phyloP scores from a whole-genome alignment of 2,113 vertebrate species.

The Picathartes gymnocephalus region DNA sequence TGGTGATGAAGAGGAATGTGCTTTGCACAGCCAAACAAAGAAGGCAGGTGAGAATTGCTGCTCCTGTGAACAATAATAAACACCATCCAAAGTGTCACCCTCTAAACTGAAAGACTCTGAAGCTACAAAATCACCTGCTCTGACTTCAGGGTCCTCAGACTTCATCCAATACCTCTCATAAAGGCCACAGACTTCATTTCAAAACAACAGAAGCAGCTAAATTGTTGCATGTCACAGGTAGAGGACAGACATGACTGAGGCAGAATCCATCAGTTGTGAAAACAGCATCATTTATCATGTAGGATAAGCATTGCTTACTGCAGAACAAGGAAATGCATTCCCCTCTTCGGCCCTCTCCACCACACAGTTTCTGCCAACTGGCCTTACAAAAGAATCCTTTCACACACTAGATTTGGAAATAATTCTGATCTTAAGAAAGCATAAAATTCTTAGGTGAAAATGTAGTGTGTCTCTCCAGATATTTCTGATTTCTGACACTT shows the following conservation, averaged over 20 bases:
- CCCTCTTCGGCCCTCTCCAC: neutral
- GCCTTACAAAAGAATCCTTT: neutral
- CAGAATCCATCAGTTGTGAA: neutral
- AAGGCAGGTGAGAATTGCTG: conserved; percentile 19
- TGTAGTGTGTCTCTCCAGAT: neutral
- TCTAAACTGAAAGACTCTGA: neutral
- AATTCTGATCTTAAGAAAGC: neutral
- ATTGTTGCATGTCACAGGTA: neutral
- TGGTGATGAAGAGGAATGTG: conserved; percentile 24
- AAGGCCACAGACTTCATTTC: neutral
- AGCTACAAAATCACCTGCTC: neutral
- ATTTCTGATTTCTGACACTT: neutral
- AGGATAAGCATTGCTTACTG: neutral
- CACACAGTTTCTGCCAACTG: neutral
- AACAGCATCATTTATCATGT: accelerated
- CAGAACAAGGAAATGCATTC: neutral
- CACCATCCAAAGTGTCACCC: neutral
- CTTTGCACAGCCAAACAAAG: conserved; percentile 1
- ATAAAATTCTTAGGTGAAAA: neutral
- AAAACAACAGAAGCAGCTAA: neutral
- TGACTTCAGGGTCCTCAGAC: neutral
- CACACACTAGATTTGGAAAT: neutral
- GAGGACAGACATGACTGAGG: neutral
- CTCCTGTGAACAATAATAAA: neutral
- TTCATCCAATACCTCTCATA: neutral